Base-by-base conservation (phyloP, 2,113 vertebrate genomes). In the Chionis minor region DNA sequence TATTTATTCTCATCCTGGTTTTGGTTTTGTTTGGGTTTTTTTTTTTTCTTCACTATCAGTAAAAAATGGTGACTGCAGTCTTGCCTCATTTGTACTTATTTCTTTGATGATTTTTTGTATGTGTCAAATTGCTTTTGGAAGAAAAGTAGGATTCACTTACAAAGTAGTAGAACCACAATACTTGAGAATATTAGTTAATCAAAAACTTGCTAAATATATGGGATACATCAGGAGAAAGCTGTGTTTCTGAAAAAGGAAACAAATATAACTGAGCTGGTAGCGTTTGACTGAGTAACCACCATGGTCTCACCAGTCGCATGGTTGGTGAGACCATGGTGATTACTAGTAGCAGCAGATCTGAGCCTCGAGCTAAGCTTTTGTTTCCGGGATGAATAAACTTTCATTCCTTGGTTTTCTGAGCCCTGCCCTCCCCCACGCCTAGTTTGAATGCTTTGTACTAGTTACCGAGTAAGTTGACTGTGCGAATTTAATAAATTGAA, bases 381-480 rank as follows among this genome's bases (percentile, higher is more conserved):
- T 88, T 86, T 95, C 65, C 81, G 77, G 66, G 52, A 73, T 74
- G 80, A 95, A 81, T 67, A 89, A 87, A 84, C 84, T 94, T 55
- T 7, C 12, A 44, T 95, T 82, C 66, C 14, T 65, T 52, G 69
- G 28, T 67, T 75, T 91, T 73, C 51, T 71, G 56, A 84, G 15
- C 14, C 10, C 22, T 38, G 38, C 38, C 38, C 38, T 38, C 20
- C 30, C 22, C 18, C 6, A 3, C 51, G 44, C 40, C 40, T 81
- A 9, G 10, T 81, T 89, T 72, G 23, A 33, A 67, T 65, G 19
- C 66, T 89, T 82, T 89, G 73, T 91, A 69, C 21, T 69, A 80
- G 49, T 61, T 71, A 47, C 1, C 6, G 38, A 67, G 42, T 11
- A 91, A 95, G 42, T 30, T 91, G 75, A 27, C 65, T 71, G 47